Evolutionary conservation across 2,797 vertebrate species (phyloP).

Genomic region (Protosalanx chinensis): DNA sequence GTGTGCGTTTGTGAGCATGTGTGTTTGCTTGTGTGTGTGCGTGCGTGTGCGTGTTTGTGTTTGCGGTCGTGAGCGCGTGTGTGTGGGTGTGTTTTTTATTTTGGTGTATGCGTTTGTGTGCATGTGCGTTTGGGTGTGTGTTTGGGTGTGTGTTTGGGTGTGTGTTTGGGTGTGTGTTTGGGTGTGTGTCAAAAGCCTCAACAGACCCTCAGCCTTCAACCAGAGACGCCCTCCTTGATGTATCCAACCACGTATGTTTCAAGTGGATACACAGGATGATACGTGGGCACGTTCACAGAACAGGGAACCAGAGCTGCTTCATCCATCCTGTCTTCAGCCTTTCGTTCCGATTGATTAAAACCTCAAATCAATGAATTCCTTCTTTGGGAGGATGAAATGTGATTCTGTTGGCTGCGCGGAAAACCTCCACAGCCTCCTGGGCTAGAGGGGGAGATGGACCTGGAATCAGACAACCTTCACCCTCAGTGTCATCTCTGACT

Average conservation of each 20-base stretch:
- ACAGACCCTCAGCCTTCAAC: conserved; percentile 18
- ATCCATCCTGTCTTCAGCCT: conserved; percentile 24
- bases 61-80: no score
- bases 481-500: conserved; percentile 50
- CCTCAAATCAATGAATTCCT: conserved; percentile 28
- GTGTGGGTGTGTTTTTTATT: no score
- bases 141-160: no score
- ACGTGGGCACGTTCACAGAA: conserved; percentile 28
- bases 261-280: conserved; percentile 33
- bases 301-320: neutral
- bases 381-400: neutral
- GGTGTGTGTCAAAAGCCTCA: neutral
- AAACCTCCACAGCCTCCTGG: neutral
- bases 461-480: neutral
- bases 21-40: neutral
- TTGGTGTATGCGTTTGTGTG: no score
- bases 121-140: no score
- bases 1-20: neutral
- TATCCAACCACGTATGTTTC: conserved; percentile 34
- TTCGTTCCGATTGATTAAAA: conserved; percentile 42
- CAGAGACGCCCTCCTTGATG: neutral
- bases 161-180: no score
- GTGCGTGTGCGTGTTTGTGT: no score
- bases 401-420: neutral
- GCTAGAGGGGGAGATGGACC: neutral